Evolutionary conservation across 1,140 invertebrate genomes (phyloP), one percentile per base, ranked within the genome.

Genomic region (Drosophila insularis): DNA sequence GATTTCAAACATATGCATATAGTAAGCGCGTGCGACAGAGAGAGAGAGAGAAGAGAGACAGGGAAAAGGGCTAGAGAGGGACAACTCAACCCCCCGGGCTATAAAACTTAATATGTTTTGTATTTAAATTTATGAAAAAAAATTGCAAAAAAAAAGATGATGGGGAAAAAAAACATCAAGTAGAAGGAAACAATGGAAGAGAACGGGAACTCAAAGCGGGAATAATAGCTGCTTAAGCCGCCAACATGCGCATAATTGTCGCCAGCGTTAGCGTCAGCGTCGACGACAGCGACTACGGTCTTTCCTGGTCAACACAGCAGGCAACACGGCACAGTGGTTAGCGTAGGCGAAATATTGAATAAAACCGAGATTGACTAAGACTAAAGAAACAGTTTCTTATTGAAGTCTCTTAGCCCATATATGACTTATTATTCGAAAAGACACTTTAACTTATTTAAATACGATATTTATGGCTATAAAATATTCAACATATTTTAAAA

Each of bases 41-140:
- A 65, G 40, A 43, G 37, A 64, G 21, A 37, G 53, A 39, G 40
- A 13, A 54, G 60, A 62, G 53, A 37, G 7, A 21, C 37, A 27
- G 39, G 50, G 40, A 21, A 56, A 21, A 27, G 55, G 58, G 69
- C 58, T 43, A 27, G 63, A 53, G 72, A 60, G 14, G 60, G 65
- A 89, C 75, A 79, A 82, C 76, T 87, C 82, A 82, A 89, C 68
- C 84, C 84, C 73, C 69, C 69, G 65, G 85, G 82, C 82, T 80
- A 87, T 87, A 87, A 87, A 87, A 87, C 82, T 89, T 87, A 87
- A 87, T 87, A 87, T 89, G 82, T 87, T 87, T 87, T 82, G 82
- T 87, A 87, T 87, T 87, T 87, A 87, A 87, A 87, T 87, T 87
- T 87, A 87, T 87, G 84, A 87, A 87, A 50, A 72, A 71, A 39